Conservation (phyloP, 2,797 vertebrate species). For the Neosilurus hyrtlii region DNA sequence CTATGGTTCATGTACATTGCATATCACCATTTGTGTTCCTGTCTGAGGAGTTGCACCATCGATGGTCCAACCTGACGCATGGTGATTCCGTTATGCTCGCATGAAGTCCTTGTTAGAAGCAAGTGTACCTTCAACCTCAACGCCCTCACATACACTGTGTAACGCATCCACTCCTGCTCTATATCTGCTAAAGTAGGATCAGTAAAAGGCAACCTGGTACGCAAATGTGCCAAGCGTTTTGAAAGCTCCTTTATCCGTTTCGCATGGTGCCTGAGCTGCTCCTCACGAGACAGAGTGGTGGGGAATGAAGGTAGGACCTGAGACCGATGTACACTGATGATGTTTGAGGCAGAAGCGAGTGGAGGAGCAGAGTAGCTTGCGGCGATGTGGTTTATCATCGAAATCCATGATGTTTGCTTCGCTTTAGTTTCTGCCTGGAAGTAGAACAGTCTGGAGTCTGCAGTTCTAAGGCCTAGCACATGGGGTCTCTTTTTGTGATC, state of each 20-base stretch:
- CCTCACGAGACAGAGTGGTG: not conserved
- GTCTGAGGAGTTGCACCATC: no score
- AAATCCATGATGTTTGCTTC: not conserved
- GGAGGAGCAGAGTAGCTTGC: conserved; percentile 4
- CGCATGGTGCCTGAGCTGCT: not conserved
- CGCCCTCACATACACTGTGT: not conserved
- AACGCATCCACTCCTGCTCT: not conserved
- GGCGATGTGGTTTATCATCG: not conserved
- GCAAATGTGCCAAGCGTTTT: not conserved
- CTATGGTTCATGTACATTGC: no score
- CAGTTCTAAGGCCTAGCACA: not conserved
- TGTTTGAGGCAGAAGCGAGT: not conserved
- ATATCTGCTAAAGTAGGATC: not conserved
- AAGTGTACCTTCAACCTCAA: not conserved
- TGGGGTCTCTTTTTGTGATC: not conserved
- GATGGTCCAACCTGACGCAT: no score
- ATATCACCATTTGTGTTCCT: no score
- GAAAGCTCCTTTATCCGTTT: not conserved
- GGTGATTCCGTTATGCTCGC: no score
- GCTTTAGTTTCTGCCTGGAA: not conserved
- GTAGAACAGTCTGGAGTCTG: conserved; percentile 1
- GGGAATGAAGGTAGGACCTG: not conserved
- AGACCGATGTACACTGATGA: no score
- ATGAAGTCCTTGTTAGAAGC: no score
- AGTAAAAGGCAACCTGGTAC: no score